phyloP scores from a whole-genome alignment of 2,888 invertebrate species.

The Cyclophora punctaria region DNA sequence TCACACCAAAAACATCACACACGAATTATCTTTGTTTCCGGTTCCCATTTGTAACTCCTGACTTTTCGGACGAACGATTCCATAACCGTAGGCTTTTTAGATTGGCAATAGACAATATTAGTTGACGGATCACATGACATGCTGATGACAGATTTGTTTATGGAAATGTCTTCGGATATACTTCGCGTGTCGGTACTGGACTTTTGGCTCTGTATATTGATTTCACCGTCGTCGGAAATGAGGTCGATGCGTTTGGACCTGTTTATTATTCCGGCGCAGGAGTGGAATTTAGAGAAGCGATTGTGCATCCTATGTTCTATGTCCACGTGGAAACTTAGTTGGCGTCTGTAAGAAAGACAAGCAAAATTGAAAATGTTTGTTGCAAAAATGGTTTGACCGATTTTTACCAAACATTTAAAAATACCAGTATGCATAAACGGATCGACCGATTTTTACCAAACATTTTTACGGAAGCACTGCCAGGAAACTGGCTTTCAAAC shows the following conservation, averaged over 20 bases:
- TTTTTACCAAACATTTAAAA: not conserved
- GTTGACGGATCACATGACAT: constrained; percentile 42
- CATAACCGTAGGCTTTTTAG: constrained; percentile 34
- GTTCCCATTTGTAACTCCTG: constrained; percentile 53
- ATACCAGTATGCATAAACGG: not conserved
- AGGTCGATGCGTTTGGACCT: constrained; percentile 15
- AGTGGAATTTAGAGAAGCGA: constrained; percentile 50
- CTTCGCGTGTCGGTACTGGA: constrained; percentile 8
- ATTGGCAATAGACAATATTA: constrained; percentile 46
- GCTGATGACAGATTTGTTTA: constrained; percentile 29
- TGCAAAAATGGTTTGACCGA: not conserved
- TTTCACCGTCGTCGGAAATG: constrained; percentile 27
- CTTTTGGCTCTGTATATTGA: constrained; percentile 25
- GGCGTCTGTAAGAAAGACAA: constrained; percentile 32
- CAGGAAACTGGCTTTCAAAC: not conserved
- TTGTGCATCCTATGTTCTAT: constrained; percentile 41
- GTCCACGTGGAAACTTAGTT: constrained; percentile 48
- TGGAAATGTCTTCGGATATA: constrained; percentile 16
- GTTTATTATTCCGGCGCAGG: constrained; percentile 38
- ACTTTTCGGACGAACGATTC: constrained; percentile 30
- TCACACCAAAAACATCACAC: constrained; percentile 26
- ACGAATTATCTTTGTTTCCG: constrained; percentile 52
- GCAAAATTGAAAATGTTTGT: too few species aligned
- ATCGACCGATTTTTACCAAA: not conserved
- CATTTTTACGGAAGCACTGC: too few species aligned